Conservation (phyloP, 2,888 invertebrate genomes). For the Stenchaetothrips biformis region DNA sequence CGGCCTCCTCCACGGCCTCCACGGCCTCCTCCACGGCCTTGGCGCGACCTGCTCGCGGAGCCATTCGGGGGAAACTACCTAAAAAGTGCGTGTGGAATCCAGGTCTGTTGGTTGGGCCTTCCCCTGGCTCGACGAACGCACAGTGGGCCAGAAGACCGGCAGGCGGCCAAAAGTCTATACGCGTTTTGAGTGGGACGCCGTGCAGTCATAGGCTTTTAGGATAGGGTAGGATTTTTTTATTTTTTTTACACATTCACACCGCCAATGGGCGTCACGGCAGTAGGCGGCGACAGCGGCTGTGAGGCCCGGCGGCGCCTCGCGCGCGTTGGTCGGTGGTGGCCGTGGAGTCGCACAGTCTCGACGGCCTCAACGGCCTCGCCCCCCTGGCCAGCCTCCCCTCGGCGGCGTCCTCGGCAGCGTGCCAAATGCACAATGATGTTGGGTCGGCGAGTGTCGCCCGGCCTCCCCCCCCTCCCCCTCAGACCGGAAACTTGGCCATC, state of each 20-base stretch:
- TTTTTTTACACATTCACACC: neutral
- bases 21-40: neutral
- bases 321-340: too few relatives aligned
- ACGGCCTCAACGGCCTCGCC: neutral
- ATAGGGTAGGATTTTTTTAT: too few relatives aligned
- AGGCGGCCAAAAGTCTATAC: too few relatives aligned
- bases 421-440: constrained; percentile 24
- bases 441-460: constrained; percentile 9
- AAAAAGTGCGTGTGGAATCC: constrained; percentile 11
- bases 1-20: neutral
- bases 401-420: neutral
- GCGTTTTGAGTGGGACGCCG: too few relatives aligned
- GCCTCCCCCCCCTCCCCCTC: neutral
- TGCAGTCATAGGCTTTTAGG: too few relatives aligned
- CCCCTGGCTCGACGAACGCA: too few relatives aligned
- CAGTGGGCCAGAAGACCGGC: too few relatives aligned
- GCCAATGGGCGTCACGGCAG: neutral
- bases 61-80: neutral
- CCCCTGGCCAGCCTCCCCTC: neutral
- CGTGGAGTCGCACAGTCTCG: too few relatives aligned
- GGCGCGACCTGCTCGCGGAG: neutral
- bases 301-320: too few relatives aligned
- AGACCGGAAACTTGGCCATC: neutral
- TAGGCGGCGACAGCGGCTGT: neutral
- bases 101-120: too few relatives aligned